Evolutionary conservation across 1,140 invertebrate genomes (phyloP).

Genomic region (Drosophila pseudoobscura): DNA sequence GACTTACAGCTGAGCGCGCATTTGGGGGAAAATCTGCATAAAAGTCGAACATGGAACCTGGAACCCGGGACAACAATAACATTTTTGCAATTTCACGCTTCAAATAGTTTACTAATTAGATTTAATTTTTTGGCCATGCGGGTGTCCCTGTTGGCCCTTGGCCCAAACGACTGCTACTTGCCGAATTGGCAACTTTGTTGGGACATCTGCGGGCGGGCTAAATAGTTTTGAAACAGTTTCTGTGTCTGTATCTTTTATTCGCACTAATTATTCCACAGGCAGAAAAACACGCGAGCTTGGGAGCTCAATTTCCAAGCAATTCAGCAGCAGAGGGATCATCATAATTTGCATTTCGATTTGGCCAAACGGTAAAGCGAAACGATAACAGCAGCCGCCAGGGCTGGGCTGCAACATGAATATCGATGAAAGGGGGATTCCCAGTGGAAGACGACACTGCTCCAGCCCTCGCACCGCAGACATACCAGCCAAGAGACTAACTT

Average conservation of each 20-base stretch:
- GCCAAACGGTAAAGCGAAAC: constrained; percentile 42
- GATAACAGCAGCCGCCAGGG: constrained; percentile 36
- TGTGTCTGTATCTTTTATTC: constrained; percentile 33
- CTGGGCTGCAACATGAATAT: constrained; percentile 11
- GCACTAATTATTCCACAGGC: constrained; percentile 46
- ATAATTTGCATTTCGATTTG: constrained; percentile 77
- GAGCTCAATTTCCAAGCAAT: constrained; percentile 54
- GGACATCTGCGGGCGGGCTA: too few species aligned
- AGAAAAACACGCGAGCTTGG: constrained; percentile 7
- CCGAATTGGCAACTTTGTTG: constrained; percentile 64
- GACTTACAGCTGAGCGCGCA: constrained; percentile 70
- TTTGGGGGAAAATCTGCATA: constrained; percentile 64
- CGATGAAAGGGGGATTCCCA: neutral
- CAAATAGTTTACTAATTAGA: constrained; percentile 83
- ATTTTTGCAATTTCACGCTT: constrained; percentile 82
- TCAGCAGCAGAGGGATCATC: constrained; percentile 63
- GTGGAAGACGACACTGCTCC: neutral
- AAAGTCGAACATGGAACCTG: constrained; percentile 14
- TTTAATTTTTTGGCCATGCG: constrained; percentile 74
- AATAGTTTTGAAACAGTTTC: constrained; percentile 54
- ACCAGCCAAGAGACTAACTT: constrained; percentile 46
- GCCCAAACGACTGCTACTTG: constrained; percentile 18
- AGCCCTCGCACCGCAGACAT: constrained; percentile 32
- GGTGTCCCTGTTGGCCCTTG: constrained; percentile 23
- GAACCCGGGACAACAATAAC: constrained; percentile 52